Evolutionary conservation across 2,113 vertebrate species (phyloP), one percentile per base, ranked within the genome.

Genomic region (Takifugu bimaculatus): DNA sequence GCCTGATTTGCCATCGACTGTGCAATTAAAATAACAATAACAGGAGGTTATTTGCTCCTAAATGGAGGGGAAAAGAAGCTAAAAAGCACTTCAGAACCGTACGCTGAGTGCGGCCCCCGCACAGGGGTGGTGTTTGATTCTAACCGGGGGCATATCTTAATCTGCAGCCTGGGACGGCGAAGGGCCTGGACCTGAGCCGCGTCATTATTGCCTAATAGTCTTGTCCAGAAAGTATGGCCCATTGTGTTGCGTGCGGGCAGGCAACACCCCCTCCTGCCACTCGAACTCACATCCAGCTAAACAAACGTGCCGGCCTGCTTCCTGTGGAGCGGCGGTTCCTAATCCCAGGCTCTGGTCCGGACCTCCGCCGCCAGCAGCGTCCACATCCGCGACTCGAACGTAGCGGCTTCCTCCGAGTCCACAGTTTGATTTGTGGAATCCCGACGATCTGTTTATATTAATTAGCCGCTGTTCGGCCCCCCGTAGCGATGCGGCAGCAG

Each of bases 341-440:
- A 88, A 89, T 87, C 89, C 91, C 89, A 87, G 88, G 87, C 90
- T 87, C 88, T 90, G 82, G 74, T 81, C 74, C 54, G 60, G 89
- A 92, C 74, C 72, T 91, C 91, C 86, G 92, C 90, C 88, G 91
- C 91, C 91, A 90, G 87, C 91, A 90, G 91, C 50, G 45, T 43
- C 55, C 35, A 50, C 28, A 42, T 57, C 39, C 43, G 90, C 79
- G 92, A 84, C 89, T 92, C 84, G 88, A 87, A 90, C 83, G 84
- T 84, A 20, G 5, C n/a, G 87, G 73, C 87, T 88, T 87, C 91
- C 78, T 91, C 90, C 91, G 86, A 77, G 89, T 51, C 26, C 85
- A 88, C 83, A 86, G 88, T 90, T 89, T 83, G 84, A 86, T 85
- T 83, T 80, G 91, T 86, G 83, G 85, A n/a, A 15, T n/a, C 88